Evolutionary conservation across 2,888 invertebrate genomes (phyloP).

Genomic region (Hydroisotoma schaefferi): DNA sequence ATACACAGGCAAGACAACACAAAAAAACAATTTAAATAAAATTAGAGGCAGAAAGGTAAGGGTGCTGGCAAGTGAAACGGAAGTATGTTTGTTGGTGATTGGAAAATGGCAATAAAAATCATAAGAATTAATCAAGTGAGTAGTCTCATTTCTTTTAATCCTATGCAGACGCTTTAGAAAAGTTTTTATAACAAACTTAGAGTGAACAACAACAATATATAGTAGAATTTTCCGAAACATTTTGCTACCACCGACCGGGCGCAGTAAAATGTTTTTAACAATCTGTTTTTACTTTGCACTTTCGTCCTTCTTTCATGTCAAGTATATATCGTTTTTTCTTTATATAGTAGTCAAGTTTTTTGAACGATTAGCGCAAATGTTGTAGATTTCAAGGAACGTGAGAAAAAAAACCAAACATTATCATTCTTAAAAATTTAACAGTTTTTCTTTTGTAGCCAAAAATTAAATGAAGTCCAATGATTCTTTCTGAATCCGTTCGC

Average conservation of each 20-base stretch:
- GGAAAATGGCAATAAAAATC: slow-evolving; percentile 1
- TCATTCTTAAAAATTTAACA: slow-evolving; percentile 4
- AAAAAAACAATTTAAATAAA: neutral
- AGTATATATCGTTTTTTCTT: too few species aligned
- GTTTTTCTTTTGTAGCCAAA: slow-evolving; percentile 5
- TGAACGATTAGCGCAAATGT: slow-evolving; percentile 4
- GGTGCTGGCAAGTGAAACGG: neutral
- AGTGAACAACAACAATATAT: slow-evolving; percentile 11
- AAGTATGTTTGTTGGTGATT: neutral
- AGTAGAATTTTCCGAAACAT: slow-evolving; percentile 1
- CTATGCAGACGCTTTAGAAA: slow-evolving; percentile 17
- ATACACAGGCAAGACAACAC: neutral
- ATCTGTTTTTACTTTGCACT: neutral
- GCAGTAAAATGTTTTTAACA: slow-evolving; percentile 8
- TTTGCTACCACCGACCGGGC: slow-evolving; percentile 7
- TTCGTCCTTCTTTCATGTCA: too few species aligned
- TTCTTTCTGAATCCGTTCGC: slow-evolving; percentile 5
- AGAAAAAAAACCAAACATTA: neutral
- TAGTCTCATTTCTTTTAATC: slow-evolving; percentile 12
- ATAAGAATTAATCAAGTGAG: slow-evolving; percentile 6
- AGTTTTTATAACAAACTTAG: slow-evolving; percentile 17
- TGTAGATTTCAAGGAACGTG: slow-evolving; percentile 5
- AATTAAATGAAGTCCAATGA: slow-evolving; percentile 12
- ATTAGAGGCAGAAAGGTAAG: neutral
- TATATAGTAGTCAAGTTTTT: neutral